A percentile compares a stretch with the other conserved stretches of the same genome.
These are phyloP conservation scores for Teleopsis dalmanni DNA, from an alignment of 1,140 invertebrate species.

Conservation along the genomic window DNA sequence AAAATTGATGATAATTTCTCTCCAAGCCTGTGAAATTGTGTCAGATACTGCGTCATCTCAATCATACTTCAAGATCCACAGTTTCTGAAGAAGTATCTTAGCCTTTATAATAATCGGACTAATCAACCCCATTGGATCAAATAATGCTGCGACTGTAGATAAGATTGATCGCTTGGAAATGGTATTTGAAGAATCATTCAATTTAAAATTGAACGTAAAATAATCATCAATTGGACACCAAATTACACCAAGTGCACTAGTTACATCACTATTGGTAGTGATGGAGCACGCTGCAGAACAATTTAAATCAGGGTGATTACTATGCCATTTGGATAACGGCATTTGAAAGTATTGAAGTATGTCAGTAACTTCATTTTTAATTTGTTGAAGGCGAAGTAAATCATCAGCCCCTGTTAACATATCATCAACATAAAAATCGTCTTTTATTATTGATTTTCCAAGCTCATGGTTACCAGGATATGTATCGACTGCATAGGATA, in stretches of 20 bases:
- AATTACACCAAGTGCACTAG: neutral
- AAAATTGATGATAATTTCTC: neutral
- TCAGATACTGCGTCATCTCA: constrained; percentile 5
- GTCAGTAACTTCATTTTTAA: too few relatives aligned
- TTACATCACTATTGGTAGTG: too few relatives aligned
- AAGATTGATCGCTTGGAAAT: constrained; percentile 23
- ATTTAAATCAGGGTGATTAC: too few relatives aligned
- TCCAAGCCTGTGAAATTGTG: neutral
- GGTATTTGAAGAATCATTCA: neutral
- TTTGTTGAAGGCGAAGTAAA: too few relatives aligned
- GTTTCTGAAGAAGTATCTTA: constrained; percentile 41
- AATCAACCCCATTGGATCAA: constrained; percentile 38
- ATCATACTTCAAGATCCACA: neutral
- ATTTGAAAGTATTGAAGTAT: too few relatives aligned
- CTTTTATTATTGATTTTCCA: too few relatives aligned
- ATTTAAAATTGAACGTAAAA: constrained; percentile 2
- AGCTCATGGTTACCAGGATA: too few relatives aligned
- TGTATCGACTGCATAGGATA: too few relatives aligned
- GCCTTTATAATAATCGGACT: constrained; percentile 33
- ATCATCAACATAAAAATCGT: too few relatives aligned
- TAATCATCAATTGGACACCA: constrained; percentile 1
- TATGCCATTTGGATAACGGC: too few relatives aligned
- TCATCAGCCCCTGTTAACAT: too few relatives aligned
- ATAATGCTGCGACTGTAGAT: constrained; percentile 31
- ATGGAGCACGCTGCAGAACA: too few relatives aligned